A percentile compares a stretch with the other conserved stretches of the same genome.
Evolutionary conservation across 2,888 invertebrate genomes (phyloP).

Genomic region (Morpho deidamia): DNA sequence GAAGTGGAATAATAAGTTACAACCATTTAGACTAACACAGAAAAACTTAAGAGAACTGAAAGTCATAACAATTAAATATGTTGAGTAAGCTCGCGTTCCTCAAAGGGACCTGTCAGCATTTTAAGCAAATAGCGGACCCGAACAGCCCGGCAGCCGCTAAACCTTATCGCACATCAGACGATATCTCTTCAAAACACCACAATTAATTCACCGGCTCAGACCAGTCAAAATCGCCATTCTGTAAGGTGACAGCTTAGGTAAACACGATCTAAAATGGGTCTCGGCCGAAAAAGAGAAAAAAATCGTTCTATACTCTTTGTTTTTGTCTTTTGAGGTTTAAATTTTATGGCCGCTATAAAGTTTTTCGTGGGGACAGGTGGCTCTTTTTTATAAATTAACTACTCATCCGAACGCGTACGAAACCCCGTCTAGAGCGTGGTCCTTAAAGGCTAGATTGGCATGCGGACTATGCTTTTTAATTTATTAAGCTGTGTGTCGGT

Average conservation of each 20-base stretch:
- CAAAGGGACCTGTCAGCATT: conserved; percentile 52
- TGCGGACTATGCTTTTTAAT: conserved; percentile 61
- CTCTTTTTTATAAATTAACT: conserved; percentile 74
- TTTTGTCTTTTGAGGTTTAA: conserved; percentile 70
- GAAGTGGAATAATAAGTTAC: conserved; percentile 4
- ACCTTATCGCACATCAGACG: conserved; percentile 65
- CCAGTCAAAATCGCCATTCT: conserved; percentile 75
- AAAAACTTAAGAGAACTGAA: conserved; percentile 35
- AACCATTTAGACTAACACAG: conserved; percentile 14
- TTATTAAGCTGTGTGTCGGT: conserved; percentile 74
- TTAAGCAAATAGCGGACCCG: conserved; percentile 56
- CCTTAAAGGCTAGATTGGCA: conserved; percentile 63
- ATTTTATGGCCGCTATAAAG: conserved; percentile 76
- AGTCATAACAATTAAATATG: conserved; percentile 51
- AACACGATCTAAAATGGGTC: conserved; percentile 73
- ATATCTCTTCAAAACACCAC: conserved; percentile 68
- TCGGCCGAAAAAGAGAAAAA: conserved; percentile 61
- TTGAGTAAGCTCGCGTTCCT: conserved; percentile 42
- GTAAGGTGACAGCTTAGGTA: conserved; percentile 76
- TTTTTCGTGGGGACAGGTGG: conserved; percentile 78
- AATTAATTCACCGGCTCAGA: conserved; percentile 68
- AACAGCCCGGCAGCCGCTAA: conserved; percentile 49
- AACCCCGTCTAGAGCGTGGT: conserved; percentile 49
- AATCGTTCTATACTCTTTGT: conserved; percentile 61
- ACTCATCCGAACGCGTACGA: conserved; percentile 46